These are phyloP conservation scores for Leptogaster cylindrica DNA, from an alignment of 2,888 invertebrate species.

Conservation along the genomic window DNA sequence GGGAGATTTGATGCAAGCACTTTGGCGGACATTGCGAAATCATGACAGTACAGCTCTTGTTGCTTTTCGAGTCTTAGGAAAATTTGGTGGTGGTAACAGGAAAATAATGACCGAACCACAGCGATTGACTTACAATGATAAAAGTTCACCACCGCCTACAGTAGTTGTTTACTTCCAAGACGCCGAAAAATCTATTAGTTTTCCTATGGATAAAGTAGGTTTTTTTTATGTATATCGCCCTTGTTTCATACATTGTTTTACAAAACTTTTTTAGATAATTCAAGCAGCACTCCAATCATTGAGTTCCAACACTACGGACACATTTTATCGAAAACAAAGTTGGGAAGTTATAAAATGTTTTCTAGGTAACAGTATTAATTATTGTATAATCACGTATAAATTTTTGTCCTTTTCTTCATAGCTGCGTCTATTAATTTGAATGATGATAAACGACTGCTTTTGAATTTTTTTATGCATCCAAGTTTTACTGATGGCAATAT, in stretches of 20 bases:
- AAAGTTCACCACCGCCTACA: conserved; percentile 82
- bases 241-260: no score
- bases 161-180: conserved; percentile 88
- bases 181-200: conserved; percentile 77
- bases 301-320: conserved; percentile 85
- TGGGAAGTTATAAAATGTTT: conserved; percentile 95
- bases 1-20: conserved; percentile 96
- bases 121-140: conserved; percentile 83
- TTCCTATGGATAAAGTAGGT: conserved; percentile 81
- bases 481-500: conserved; percentile 81
- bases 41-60: conserved; percentile 89
- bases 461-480: conserved; percentile 83
- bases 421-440: conserved; percentile 85
- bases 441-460: conserved; percentile 77
- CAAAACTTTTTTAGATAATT: conserved; percentile 70
- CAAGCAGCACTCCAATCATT: conserved; percentile 87
- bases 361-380: conserved; percentile 62
- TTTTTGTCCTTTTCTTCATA: conserved; percentile 39
- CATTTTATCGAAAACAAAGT: conserved; percentile 90
- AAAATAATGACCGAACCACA: conserved; percentile 99
- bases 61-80: conserved; percentile 94
- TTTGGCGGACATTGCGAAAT: conserved; percentile 92
- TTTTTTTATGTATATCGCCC: no score
- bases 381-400: neutral
- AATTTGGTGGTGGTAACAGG: conserved; percentile 97